Evolutionary conservation across 2,113 vertebrate genomes (phyloP), one percentile per base, ranked within the genome.

Genomic region (Recurvirostra avosetta): DNA sequence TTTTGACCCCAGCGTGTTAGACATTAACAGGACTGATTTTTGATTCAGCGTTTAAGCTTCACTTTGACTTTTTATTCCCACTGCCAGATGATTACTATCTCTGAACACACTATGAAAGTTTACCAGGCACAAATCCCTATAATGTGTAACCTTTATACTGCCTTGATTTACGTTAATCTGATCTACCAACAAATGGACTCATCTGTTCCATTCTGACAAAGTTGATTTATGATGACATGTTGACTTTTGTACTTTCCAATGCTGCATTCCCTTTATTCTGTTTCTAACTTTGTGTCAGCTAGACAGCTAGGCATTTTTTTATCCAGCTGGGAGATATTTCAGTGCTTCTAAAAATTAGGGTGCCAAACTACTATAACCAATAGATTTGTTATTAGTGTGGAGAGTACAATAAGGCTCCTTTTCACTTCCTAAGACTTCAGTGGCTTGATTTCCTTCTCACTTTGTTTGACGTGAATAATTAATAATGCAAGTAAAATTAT

Each of bases 161-260:
- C 85, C 55, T 92, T 87, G 81, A 88, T 94, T 96, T 94, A 79
- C 36, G 22, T 94, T 97, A 92, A 96, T 97, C 92, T 97, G 73
- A 90, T 96, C 91, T 95, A 94, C 86, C 89, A 92, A 88, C 91
- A 96, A 97, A 93, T 82, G 77, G 94, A 90, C 81, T 95, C 86
- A 92, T 82, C 83, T 92, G 80, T 94, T 95, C 97, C 85, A 95
- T 79, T 92, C 92, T 93, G 85, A 95, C 95, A 96, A 94, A 88
- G 77, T 52, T 95, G 85, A 96, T 97, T 97, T 96, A 75, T 88
- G 82, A 95, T 94, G 93, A 92, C 93, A 73, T 92, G 93, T 95
- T 75, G 91, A 97, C 78, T 94, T 96, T 94, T 95, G 84, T 82
- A 91, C 92, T 96, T 95, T 96, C 76, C 66, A 92, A 10, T n/a